Base-by-base conservation (phyloP, 2,888 invertebrate species). In the Lepas anatifera region DNA sequence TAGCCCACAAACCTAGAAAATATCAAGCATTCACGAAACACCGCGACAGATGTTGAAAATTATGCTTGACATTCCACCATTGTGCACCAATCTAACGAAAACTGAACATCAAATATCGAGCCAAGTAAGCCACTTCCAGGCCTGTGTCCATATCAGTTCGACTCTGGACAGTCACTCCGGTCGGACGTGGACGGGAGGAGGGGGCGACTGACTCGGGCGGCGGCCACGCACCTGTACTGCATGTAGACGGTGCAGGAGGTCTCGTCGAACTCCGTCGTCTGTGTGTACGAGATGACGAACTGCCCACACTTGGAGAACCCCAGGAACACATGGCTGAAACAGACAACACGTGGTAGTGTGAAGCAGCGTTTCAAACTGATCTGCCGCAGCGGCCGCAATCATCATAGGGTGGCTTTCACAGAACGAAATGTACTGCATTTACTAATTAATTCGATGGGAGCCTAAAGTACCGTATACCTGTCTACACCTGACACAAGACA, bases 271-370 rank as follows among this genome's bases (percentile, higher is more conserved):
- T 64, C 64, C 3, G 39, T 39, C 78, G 75, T 74, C 84, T 85
- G 86, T 1, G 90, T 92, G 80, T 94, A 95, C 73, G 95, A 95
- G 75, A 96, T 83, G 74, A 96, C 85, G 82, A 89, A 95, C 81
- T 92, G 90, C 22, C 95, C 95, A 80, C 95, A 95, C 76, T 92
- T 89, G n/a, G 93, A 92, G 78, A 95, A 89, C 11, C 96, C 96
- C 88, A 96, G 91, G 78, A 93, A 92, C 74, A 95, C 87, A 80
- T 95, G 94, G 74, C 93, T 92, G 68, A 25, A 58, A 41, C n/a
- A 58, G 32, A 41, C 32, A 13, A 27, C 27, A 16, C 11, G 41
- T 32, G 58, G 8, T 13, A 50, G 22, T 18, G 43, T 41, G 7
- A 6, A 22, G 0, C 68, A 66, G 22, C 67, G n/a, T 13, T 39